Percentiles rank a stretch among this genome's conserved stretches.
These are phyloP conservation scores for Daktulosphaira vitifoliae DNA, from an alignment of 1,140 invertebrate genomes.

Conservation along the genomic window DNA sequence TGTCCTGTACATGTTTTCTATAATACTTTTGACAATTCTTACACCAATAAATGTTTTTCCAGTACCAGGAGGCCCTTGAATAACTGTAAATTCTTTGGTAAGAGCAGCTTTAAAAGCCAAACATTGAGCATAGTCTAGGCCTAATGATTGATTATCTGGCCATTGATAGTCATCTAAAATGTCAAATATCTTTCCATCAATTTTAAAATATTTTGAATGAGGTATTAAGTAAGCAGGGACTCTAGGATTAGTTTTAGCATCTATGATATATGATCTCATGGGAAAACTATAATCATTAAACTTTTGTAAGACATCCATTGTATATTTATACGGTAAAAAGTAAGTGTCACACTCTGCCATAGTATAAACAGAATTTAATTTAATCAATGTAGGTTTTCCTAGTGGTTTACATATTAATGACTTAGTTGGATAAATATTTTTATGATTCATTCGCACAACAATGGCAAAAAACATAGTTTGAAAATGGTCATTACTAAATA, in stretches of 20 bases:
- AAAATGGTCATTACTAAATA: constrained; percentile 60
- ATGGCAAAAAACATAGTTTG: constrained; percentile 40
- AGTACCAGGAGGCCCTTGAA: constrained; percentile 70
- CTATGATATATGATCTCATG: constrained; percentile 54
- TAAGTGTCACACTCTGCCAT: constrained; percentile 59
- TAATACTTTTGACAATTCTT: constrained; percentile 51
- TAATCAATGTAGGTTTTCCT: constrained; percentile 38
- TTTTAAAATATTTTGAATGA: not conserved
- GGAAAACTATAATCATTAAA: constrained; percentile 49
- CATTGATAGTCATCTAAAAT: constrained; percentile 42
- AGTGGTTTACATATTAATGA: constrained; percentile 1
- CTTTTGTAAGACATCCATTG: constrained; percentile 51
- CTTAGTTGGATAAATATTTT: constrained; percentile 35
- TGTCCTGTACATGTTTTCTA: constrained; percentile 41
- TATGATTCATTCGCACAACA: constrained; percentile 42
- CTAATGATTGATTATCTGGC: constrained; percentile 43
- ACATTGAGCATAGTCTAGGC: constrained; percentile 51
- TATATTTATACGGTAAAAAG: constrained; percentile 57
- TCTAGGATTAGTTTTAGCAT: constrained; percentile 40
- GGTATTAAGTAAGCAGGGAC: constrained; percentile 15
- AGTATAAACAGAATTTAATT: constrained; percentile 44
- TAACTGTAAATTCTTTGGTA: constrained; percentile 56
- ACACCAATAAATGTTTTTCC: constrained; percentile 68
- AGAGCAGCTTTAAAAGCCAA: constrained; percentile 51
- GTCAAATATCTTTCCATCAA: not conserved